phyloP scores from a whole-genome alignment of 2,888 invertebrate genomes.

The Cancer borealis region DNA sequence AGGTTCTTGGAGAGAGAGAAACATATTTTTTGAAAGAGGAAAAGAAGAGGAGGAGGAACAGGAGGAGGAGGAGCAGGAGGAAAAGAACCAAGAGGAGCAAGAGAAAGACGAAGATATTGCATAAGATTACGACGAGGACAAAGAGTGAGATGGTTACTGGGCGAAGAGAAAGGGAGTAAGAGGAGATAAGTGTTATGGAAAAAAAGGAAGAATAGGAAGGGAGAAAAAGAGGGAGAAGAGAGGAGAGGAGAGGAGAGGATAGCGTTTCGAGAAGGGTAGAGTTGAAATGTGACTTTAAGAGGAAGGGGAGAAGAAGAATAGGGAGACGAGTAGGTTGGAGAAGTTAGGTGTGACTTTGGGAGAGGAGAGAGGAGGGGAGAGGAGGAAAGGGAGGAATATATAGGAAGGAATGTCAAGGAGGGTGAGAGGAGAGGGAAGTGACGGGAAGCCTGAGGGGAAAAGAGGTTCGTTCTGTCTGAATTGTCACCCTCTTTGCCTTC shows the following conservation, averaged over 20 bases:
- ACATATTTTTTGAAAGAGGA: not conserved
- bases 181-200: not conserved
- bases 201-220: not conserved
- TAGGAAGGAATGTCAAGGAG: constrained; percentile 26
- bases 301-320: constrained; percentile 12
- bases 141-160: not conserved
- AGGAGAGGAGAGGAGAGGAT: not conserved
- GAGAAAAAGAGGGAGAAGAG: not conserved
- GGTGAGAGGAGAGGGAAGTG: not conserved
- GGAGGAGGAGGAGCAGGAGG: not conserved
- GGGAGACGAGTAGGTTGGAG: not conserved
- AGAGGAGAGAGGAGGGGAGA: not conserved
- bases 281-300: constrained; percentile 25
- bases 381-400: not conserved
- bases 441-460: not conserved
- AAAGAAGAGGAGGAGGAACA: not conserved
- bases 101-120: not conserved
- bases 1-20: not conserved
- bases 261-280: not conserved
- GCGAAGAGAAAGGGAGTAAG: not conserved
- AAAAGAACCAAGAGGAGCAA: not conserved
- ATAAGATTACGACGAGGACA: not conserved
- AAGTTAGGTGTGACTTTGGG: constrained; percentile 4
- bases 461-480: constrained; percentile 15
- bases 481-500: not conserved